A percentile compares a stretch with the other conserved stretches of the same genome.
Evolutionary conservation across 2,888 invertebrate genomes (phyloP).

Genomic region (Tricholauxania praeusta): DNA sequence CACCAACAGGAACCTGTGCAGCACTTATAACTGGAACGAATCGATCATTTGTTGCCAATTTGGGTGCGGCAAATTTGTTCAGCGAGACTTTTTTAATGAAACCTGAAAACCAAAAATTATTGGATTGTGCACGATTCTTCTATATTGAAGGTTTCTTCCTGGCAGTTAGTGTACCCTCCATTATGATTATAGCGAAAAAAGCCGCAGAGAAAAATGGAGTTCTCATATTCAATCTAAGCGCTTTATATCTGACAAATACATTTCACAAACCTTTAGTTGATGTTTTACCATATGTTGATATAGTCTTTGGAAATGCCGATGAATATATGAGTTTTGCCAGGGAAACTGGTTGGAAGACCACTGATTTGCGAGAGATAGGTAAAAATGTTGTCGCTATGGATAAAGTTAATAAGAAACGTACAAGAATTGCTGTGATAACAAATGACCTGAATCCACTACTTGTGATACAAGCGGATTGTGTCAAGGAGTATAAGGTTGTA

Average conservation of each 20-base stretch:
- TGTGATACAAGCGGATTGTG: neutral
- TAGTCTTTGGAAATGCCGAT: neutral
- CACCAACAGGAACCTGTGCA: neutral
- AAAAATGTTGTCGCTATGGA: neutral
- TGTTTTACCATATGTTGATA: neutral
- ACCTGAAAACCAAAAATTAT: neutral
- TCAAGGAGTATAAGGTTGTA: neutral
- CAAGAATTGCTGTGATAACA: neutral
- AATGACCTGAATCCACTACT: neutral
- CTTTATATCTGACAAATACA: neutral
- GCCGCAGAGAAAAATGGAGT: neutral
- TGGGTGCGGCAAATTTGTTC: neutral
- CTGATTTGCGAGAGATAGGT: neutral
- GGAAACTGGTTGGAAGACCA: neutral
- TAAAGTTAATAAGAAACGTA: neutral
- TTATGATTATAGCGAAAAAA: neutral
- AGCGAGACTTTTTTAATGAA: neutral
- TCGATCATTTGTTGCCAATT: neutral
- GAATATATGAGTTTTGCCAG: neutral
- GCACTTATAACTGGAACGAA: neutral
- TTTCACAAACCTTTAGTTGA: neutral
- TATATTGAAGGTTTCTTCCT: neutral
- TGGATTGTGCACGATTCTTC: neutral
- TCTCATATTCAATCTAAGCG: neutral
- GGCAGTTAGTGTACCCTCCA: neutral